Base-by-base conservation (phyloP, 2,888 invertebrate genomes). In the Drosophila paramelanica region DNA sequence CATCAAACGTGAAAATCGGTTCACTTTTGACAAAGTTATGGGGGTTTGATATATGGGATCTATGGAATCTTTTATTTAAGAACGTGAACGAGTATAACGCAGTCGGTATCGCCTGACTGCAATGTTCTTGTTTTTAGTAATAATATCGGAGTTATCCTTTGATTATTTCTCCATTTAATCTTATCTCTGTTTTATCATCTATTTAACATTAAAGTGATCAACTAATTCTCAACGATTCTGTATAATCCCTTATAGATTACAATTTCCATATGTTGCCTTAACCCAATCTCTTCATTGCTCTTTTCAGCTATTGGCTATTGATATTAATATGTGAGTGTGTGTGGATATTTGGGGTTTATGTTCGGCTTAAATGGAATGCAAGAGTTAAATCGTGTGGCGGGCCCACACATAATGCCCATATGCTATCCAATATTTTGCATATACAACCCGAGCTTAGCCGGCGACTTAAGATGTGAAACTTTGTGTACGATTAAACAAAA, bases 371-470 rank as follows among this genome's bases (percentile, higher is more conserved):
- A 5, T 23, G 47, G 11, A 68, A 47, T 7, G 81, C 67, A 86
- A 83, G 83, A 80, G 82, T 85, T 83, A 78, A 86, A 80, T 80
- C 82, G 66, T 56, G 45, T 67, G 61, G 57, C 55, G 55, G 71
- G 50, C 77, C 75, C 78, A 69, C 69, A 60, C 25, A 67, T 53
- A 70, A 77, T 38, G 65, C 62, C 62, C 64, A 64, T 61, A 57
- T 72, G 57, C 64, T 38, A 62, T 65, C 53, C 53, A 80, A 86
- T 83, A 85, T 83, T 83, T 83, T 76, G 83, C 79, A 67, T 73
- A 76, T 79, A 58, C 27, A 57, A 42, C 45, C 49, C 36, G 43
- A 42, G 75, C 68, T 72, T 61, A 67, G 47, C 65, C 65, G 13
- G 31, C 46, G 75, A 72, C 68, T 77, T 65, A 66, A 53, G 42